Percentiles rank a stretch among this genome's conserved stretches.
phyloP scores from a whole-genome alignment of 1,140 invertebrate genomes.

The Ganaspis sp. region DNA sequence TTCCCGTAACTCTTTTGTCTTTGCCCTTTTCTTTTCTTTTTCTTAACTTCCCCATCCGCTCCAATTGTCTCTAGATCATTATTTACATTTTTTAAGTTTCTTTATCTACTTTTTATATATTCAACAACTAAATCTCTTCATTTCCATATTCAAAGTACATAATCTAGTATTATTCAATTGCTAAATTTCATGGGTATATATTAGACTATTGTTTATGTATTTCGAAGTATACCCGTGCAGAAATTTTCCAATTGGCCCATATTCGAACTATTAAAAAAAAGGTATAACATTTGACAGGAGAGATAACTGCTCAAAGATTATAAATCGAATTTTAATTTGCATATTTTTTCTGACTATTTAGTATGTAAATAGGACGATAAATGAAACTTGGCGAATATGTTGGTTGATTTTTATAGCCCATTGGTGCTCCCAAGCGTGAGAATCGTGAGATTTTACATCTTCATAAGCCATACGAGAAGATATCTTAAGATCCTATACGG shows the following conservation, averaged over 20 bases:
- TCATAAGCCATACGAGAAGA: not conserved
- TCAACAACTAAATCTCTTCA: not conserved
- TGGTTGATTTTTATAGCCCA: not conserved
- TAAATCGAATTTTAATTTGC: not conserved
- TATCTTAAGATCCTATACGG: not conserved
- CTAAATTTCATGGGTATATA: too few relatives aligned
- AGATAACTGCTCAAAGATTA: too few relatives aligned
- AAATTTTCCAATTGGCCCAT: too few relatives aligned
- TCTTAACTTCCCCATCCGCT: conserved; percentile 38
- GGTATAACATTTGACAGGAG: too few relatives aligned
- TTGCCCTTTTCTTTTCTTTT: conserved; percentile 15
- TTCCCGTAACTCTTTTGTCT: not conserved
- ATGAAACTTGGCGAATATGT: not conserved
- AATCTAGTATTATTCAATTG: too few relatives aligned
- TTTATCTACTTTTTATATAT: not conserved
- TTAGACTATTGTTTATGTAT: too few relatives aligned
- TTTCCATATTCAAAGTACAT: not conserved
- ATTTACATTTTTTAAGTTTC: conserved; percentile 43
- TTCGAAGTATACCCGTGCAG: too few relatives aligned
- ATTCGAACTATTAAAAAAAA: too few relatives aligned
- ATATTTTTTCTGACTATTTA: not conserved
- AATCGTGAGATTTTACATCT: not conserved
- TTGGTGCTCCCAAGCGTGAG: not conserved
- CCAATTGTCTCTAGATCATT: conserved; percentile 35
- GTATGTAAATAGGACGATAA: not conserved